Percentiles rank a stretch among this genome's conserved stretches.
Evolutionary conservation across 2,113 vertebrate species (phyloP).

Genomic region (Polyodon spathula): DNA sequence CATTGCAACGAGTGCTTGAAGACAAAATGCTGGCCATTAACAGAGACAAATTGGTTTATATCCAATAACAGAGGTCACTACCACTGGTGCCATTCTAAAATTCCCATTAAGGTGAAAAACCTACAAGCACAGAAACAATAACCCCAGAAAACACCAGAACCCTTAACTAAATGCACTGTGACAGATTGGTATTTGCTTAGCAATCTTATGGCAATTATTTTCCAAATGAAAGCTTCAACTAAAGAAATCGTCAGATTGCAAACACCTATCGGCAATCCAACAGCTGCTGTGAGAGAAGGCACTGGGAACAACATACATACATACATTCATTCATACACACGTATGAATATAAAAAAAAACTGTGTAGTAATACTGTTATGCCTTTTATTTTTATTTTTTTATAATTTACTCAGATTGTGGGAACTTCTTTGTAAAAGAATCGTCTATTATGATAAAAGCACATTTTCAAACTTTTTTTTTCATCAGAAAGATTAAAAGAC

Average conservation of each 20-base stretch:
- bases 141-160: background rate
- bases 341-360: too few species aligned
- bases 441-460: too few species aligned
- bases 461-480: too few species aligned
- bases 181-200: background rate
- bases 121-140: background rate
- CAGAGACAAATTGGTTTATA: background rate
- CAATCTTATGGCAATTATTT: background rate
- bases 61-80: background rate
- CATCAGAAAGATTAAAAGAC: background rate
- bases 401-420: too few species aligned
- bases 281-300: background rate
- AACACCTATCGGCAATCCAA: slow-evolving; percentile 1
- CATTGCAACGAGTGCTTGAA: too few species aligned
- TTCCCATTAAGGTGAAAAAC: background rate
- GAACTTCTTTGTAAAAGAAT: too few species aligned
- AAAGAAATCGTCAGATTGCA: background rate
- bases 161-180: background rate
- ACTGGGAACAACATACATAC: too few species aligned
- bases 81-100: background rate
- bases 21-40: too few species aligned
- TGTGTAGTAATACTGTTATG: too few species aligned
- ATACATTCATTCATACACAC: too few species aligned
- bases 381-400: too few species aligned
- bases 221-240: background rate